A percentile compares a stretch with the other conserved stretches of the same genome.
These are phyloP conservation scores for Pyrochroa serraticornis DNA, from an alignment of 2,888 invertebrate genomes.

Conservation along the genomic window DNA sequence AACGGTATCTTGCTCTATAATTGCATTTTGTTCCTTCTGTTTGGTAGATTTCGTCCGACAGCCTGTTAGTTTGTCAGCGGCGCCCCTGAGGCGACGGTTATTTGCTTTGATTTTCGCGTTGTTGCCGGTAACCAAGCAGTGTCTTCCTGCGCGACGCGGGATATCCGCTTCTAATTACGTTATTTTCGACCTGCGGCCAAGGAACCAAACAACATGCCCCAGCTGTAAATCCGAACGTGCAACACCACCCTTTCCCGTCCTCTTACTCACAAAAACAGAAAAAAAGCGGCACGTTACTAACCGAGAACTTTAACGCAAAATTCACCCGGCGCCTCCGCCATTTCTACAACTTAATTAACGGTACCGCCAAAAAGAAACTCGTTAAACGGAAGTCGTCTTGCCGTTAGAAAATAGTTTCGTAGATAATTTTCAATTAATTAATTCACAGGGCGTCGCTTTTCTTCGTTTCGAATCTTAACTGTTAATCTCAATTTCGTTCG, in stretches of 20 bases:
- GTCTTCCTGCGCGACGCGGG: constrained; percentile 31
- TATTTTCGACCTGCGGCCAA: constrained; percentile 21
- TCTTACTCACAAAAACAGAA: not conserved
- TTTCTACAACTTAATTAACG: no score
- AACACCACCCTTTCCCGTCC: not conserved
- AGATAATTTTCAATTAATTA: not conserved
- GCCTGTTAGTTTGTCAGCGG: constrained; percentile 10
- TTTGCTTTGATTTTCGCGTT: constrained; percentile 37
- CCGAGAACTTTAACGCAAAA: not conserved
- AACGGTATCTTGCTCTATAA: no score
- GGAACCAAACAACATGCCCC: not conserved
- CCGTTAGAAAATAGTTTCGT: constrained; percentile 6
- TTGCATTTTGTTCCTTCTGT: no score
- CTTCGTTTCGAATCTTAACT: no score
- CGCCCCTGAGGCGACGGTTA: constrained; percentile 33
- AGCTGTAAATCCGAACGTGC: not conserved
- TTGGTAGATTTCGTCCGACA: no score
- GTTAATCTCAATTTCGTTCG: constrained; percentile 2
- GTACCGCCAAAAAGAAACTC: not conserved
- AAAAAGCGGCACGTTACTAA: no score
- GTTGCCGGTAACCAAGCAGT: constrained; percentile 19
- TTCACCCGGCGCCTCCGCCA: not conserved
- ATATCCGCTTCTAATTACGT: constrained; percentile 37
- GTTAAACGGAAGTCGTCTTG: constrained; percentile 1
- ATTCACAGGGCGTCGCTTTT: not conserved